phyloP scores from a whole-genome alignment of 1,140 invertebrate species.

The Cotesia glomerata region DNA sequence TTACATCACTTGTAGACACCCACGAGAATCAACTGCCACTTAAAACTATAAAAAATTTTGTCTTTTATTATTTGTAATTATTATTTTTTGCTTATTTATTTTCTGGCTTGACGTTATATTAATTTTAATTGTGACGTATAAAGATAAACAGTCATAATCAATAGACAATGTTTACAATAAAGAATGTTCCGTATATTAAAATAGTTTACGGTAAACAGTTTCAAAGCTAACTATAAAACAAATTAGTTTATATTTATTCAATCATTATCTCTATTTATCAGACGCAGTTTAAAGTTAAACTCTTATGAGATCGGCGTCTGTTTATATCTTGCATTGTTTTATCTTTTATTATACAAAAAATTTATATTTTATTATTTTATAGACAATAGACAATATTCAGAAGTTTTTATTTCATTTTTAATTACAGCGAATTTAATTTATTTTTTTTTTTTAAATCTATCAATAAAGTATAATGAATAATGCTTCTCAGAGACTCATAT shows the following conservation, averaged over 20 bases:
- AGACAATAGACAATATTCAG: too few species aligned
- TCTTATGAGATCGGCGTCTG: too few species aligned
- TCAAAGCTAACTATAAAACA: neutral
- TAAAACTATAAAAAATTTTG: neutral
- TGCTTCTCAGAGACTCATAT: conserved; percentile 10
- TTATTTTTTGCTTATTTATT: neutral
- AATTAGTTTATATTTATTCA: neutral
- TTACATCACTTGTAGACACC: neutral
- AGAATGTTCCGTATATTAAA: neutral
- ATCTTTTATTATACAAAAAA: too few species aligned
- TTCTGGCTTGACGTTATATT: neutral
- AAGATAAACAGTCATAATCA: neutral
- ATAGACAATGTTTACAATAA: neutral
- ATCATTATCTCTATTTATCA: too few species aligned
- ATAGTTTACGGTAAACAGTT: neutral
- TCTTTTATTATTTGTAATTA: neutral
- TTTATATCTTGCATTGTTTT: too few species aligned
- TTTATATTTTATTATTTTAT: too few species aligned
- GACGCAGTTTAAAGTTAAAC: too few species aligned
- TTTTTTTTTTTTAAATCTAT: neutral
- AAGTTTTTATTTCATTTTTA: too few species aligned
- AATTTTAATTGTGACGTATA: neutral
- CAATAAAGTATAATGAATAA: neutral
- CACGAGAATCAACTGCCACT: neutral
- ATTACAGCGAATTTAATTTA: too few species aligned